Conservation (phyloP, 2,888 invertebrate species). For the Thyatira batis region DNA sequence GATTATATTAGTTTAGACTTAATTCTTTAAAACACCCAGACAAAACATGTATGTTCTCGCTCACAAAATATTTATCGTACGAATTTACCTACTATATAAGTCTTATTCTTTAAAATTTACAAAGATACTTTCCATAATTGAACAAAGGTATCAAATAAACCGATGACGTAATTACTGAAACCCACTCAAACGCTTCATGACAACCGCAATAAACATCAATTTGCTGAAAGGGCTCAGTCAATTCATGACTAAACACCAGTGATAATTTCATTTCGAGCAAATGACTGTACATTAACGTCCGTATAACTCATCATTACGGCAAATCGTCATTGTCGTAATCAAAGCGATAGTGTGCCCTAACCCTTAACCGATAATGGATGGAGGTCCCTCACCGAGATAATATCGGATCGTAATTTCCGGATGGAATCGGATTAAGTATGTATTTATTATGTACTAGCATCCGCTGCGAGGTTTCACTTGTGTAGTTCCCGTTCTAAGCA, state of each 20-base stretch:
- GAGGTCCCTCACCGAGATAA: conserved; percentile 44
- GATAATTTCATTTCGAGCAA: neutral
- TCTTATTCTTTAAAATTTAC: too few relatives aligned
- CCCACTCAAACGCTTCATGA: too few relatives aligned
- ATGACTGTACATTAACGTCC: neutral
- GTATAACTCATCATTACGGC: conserved; percentile 6
- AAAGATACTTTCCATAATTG: too few relatives aligned
- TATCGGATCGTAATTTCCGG: conserved; percentile 52
- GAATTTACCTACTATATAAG: too few relatives aligned
- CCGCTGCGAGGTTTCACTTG: too few relatives aligned
- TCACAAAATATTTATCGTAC: too few relatives aligned
- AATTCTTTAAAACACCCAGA: too few relatives aligned
- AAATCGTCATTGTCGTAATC: conserved; percentile 45
- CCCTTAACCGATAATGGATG: conserved; percentile 61
- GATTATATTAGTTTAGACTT: too few relatives aligned
- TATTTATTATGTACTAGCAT: conserved; percentile 7
- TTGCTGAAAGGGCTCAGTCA: neutral
- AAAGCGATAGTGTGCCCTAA: conserved; percentile 38
- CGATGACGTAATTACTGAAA: too few relatives aligned
- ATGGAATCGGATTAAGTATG: conserved; percentile 26
- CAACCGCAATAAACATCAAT: neutral
- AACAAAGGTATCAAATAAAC: too few relatives aligned
- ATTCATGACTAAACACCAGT: neutral
- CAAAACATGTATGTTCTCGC: too few relatives aligned
- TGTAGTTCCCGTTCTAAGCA: too few relatives aligned